Conservation (phyloP, 2,113 vertebrate species). For the Paradisaea rubra region DNA sequence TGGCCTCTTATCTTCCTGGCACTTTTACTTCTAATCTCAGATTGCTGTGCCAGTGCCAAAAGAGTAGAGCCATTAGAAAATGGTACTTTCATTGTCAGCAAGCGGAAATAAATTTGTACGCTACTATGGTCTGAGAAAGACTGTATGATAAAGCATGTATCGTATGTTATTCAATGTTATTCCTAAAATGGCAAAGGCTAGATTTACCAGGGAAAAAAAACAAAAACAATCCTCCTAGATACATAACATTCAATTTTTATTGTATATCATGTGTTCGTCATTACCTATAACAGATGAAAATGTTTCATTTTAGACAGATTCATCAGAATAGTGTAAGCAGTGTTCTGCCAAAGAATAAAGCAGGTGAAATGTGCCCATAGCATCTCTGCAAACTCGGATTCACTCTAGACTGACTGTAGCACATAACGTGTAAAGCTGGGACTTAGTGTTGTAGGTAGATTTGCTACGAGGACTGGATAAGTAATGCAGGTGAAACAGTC, state of each 20-base stretch:
- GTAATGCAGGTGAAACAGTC: neutral
- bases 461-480: neutral
- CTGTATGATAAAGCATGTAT: neutral
- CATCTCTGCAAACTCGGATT: neutral
- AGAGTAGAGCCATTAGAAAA: constrained; percentile 21
- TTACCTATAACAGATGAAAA: neutral
- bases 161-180: neutral
- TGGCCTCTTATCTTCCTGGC: constrained; percentile 44
- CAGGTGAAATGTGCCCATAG: neutral
- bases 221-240: neutral
- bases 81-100: neutral
- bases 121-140: neutral
- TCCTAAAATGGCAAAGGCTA: neutral
- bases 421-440: neutral
- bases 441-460: neutral
- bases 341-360: neutral
- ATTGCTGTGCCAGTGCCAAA: neutral
- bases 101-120: neutral
- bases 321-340: neutral
- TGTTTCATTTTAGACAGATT: neutral
- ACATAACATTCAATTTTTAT: neutral
- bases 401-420: neutral
- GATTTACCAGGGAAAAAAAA: neutral
- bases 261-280: neutral
- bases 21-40: constrained; percentile 25